Evolutionary conservation across 2,113 vertebrate genomes (phyloP), one percentile per base, ranked within the genome.

Genomic region (Myiopsitta monachus): DNA sequence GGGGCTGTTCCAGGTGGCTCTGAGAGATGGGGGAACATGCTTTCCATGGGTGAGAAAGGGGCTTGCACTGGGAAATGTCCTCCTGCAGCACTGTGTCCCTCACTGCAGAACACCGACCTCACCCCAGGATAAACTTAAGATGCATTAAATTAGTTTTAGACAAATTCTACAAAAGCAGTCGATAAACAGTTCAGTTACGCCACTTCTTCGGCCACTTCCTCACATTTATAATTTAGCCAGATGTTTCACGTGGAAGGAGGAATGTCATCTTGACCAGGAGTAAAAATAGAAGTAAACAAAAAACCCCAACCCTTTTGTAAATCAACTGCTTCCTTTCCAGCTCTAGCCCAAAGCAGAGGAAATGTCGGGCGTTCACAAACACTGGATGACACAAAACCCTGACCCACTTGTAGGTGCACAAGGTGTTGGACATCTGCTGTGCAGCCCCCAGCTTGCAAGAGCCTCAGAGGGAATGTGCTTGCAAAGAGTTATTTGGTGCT

Each of bases 1-100:
- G 63, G 28, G 14, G 47, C 18, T 68, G 33, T 33, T 67, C 44
- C 6, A 5, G 41, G 18, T 74, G 39, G 10, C 14, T 78, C 54
- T 1, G 5, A 51, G 36, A 0, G 5, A 51, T 3, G 22, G 26
- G 31, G 1, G 5, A 26, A 55, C 2, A 5, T 0, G 2, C 11
- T 46, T 1, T 3, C n/a, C 5, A 0, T 8, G 43, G 26, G 18
- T 1, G 1, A 73, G 41, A 30, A 64, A 33, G 41, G 3, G 13
- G 30, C 57, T 79, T 15, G 28, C 11, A 21, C 5, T 0, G 1
- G 14, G 6, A 57, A 72, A 21, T 3, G 11, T 8, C 31, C 14
- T 49, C 14, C 62, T 52, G 86, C 67, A 72, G 57, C 41, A 57
- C 6, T 27, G 44, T 11, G 15, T 4, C 36, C n/a, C 44, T 73